Percentiles rank a stretch among this genome's conserved stretches.
phyloP scores from a whole-genome alignment of 2,888 invertebrate genomes.

The Plagiodera versicolora region DNA sequence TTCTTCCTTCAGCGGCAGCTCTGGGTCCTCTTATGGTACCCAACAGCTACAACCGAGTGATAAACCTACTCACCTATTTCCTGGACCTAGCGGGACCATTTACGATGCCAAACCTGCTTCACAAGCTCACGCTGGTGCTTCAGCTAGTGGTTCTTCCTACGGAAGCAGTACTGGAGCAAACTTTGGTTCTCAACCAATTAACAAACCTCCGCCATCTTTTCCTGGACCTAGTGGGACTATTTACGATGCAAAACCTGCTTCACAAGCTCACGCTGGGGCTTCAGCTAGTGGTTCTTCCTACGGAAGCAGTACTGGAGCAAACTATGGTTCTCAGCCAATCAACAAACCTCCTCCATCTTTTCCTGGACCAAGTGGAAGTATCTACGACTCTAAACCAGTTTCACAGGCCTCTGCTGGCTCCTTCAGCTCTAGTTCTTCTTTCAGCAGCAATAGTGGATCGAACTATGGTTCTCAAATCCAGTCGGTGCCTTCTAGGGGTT shows the following conservation, averaged over 20 bases:
- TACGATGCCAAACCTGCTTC: conserved; percentile 33
- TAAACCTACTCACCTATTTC: neutral
- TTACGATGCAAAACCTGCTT: conserved; percentile 33
- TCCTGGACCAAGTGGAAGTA: conserved; percentile 31
- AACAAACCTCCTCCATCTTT: conserved; percentile 9
- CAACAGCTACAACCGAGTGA: neutral
- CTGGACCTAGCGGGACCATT: too few species aligned
- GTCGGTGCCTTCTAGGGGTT: too few species aligned
- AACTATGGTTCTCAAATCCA: neutral
- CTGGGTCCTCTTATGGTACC: neutral
- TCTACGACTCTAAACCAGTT: conserved; percentile 34
- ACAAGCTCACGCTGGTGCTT: too few species aligned
- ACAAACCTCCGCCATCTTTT: conserved; percentile 22
- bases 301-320: neutral
- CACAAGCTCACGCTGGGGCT: neutral
- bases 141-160: too few species aligned
- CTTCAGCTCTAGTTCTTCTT: neutral
- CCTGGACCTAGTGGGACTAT: conserved; percentile 40
- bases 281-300: neutral
- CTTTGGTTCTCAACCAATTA: neutral
- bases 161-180: too few species aligned
- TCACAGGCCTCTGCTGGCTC: neutral
- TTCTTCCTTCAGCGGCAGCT: too few species aligned
- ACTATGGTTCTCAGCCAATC: neutral
- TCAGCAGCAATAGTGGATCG: neutral